A percentile compares a stretch with the other conserved stretches of the same genome.
These are phyloP conservation scores for Montipora sp. DNA, from an alignment of 64 coral and sea anemone genomes.

Conservation along the genomic window DNA sequence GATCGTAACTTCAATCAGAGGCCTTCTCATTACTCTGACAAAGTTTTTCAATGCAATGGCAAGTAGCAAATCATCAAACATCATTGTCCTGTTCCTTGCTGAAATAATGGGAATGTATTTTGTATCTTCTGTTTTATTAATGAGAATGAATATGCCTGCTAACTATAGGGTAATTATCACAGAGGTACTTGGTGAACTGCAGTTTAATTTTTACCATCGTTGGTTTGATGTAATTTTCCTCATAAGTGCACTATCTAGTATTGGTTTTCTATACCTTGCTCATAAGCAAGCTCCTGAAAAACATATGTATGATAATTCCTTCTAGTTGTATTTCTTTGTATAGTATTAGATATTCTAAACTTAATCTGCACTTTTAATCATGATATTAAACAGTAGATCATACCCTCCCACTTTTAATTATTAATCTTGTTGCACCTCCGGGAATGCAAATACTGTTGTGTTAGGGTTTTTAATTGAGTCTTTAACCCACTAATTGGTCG, in stretches of 20 bases:
- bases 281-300: slow-evolving; percentile 99
- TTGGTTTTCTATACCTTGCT: slow-evolving; percentile 97
- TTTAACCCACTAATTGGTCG: too few relatives aligned
- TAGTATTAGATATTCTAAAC: too few relatives aligned
- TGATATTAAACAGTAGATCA: too few relatives aligned
- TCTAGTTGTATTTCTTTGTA: background rate
- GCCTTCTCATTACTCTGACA: slow-evolving; percentile 94
- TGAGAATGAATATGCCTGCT: slow-evolving; percentile 99
- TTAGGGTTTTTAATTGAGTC: too few relatives aligned
- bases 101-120: slow-evolving; percentile 99
- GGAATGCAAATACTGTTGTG: too few relatives aligned
- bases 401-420: too few relatives aligned
- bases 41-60: slow-evolving; percentile 99
- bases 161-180: slow-evolving; percentile 96
- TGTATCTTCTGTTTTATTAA: slow-evolving; percentile 96
- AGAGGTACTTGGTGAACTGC: slow-evolving; percentile 92
- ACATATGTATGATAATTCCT: slow-evolving; percentile 92
- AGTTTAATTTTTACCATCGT: slow-evolving; percentile 99
- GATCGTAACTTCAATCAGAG: slow-evolving; percentile 98
- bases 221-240: slow-evolving; percentile 99
- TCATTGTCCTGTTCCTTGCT: slow-evolving; percentile 92
- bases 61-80: slow-evolving; percentile 96
- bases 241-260: slow-evolving; percentile 97
- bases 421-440: too few relatives aligned
- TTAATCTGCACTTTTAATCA: too few relatives aligned